These are phyloP conservation scores for Urocynchramus pylzowi DNA, from an alignment of 2,113 vertebrate species.

Conservation along the genomic window DNA sequence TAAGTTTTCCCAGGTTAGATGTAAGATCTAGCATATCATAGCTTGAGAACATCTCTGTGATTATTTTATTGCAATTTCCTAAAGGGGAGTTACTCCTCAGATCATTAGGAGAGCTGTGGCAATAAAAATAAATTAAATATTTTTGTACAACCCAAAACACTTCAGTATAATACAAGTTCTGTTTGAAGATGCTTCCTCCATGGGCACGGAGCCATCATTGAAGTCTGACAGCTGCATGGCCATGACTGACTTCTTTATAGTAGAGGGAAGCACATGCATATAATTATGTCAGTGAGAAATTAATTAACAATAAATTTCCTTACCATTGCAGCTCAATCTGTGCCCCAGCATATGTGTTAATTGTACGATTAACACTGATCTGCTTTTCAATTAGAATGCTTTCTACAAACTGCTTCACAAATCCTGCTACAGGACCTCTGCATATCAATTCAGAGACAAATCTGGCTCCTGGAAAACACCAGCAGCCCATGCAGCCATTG, in stretches of 20 bases:
- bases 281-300: background rate
- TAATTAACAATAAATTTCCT: background rate
- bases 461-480: background rate
- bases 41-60: background rate
- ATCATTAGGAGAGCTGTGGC: background rate
- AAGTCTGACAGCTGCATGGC: background rate
- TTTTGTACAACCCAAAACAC: background rate
- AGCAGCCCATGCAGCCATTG: background rate
- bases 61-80: conserved; percentile 8
- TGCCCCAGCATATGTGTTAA: background rate
- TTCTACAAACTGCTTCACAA: background rate
- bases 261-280: background rate
- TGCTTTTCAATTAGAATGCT: background rate
- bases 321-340: background rate
- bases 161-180: background rate
- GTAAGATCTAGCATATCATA: background rate
- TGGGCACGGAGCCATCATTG: background rate
- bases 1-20: background rate
- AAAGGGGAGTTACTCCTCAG: background rate
- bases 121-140: conserved; percentile 42
- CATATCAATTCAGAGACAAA: background rate
- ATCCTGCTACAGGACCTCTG: background rate
- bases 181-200: background rate
- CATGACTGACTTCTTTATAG: background rate
- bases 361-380: background rate